Base-by-base conservation (phyloP, 2,113 vertebrate genomes). In the Tricholaema leucomelas region DNA sequence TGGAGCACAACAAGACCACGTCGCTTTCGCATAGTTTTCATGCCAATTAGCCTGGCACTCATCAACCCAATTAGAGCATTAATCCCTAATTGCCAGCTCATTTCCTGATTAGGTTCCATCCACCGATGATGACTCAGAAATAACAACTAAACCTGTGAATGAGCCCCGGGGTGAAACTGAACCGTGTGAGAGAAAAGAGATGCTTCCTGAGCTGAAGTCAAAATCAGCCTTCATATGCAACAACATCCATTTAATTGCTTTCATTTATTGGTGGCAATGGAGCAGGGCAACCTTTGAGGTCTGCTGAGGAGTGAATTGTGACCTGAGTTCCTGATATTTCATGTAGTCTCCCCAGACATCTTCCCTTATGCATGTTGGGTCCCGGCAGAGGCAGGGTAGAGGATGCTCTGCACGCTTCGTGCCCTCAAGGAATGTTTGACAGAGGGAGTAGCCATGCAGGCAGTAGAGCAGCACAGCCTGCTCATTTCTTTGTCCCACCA, bases 71-170 rank as follows among this genome's bases (percentile, higher is more conserved):
- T 85, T 91, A 92, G 35, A 50, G 33, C 56, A 82, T 91, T 85
- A 91, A 91, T 89, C 71, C 58, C 70, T 81, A 84, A 94, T 81
- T 90, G 70, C 61, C 19, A 2, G 42, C 50, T 93, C 36, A 61
- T 92, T 87, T 87, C 81, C 81, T 87, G 89, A 92, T 94, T 89
- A 92, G 85, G 81, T 66, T 82, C 63, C 63, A 63, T 75, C 50
- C 46, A 11, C 59, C 3, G 11, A 66, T 89, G 82, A 89, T 24
- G 50, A 61, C 46, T 93, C 69, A n/a, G 87, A 91, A 93, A 73
- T 59, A 73, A 66, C 72, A 93, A 91, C 93, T 92, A 94, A 89
- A 55, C 3, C 10, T 1, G 10, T 61, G 81, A 90, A 83, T 90
- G 91, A 90, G 58, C 89, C 0, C 3, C 3, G 74, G 85, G 70